phyloP scores from a whole-genome alignment of 2,888 invertebrate species.

The Rhynchonema sp. region DNA sequence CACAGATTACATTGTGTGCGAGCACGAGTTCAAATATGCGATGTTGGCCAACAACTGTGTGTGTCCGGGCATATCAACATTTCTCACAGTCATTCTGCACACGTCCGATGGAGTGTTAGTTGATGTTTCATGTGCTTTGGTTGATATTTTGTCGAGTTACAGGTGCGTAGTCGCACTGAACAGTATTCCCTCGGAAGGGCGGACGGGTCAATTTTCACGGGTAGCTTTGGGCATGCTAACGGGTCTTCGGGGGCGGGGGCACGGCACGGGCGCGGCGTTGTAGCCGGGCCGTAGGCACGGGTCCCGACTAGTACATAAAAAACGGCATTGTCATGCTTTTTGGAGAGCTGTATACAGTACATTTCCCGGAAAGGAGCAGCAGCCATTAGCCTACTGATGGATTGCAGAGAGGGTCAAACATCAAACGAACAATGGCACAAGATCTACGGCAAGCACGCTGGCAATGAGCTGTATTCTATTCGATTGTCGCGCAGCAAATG shows the following conservation, averaged over 20 bases:
- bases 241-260: too few species aligned
- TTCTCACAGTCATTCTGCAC: slow-evolving; percentile 80
- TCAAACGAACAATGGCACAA: slow-evolving; percentile 95
- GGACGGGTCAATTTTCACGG: too few species aligned
- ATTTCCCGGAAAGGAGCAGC: too few species aligned
- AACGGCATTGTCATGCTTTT: too few species aligned
- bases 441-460: slow-evolving; percentile 90
- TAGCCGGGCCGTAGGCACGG: too few species aligned
- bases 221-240: too few species aligned
- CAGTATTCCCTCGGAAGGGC: too few species aligned
- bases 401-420: slow-evolving; percentile 72
- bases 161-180: background rate
- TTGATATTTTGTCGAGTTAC: background rate
- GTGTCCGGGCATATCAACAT: slow-evolving; percentile 85
- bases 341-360: too few species aligned
- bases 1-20: slow-evolving; percentile 81
- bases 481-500: slow-evolving; percentile 71
- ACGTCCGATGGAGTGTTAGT: slow-evolving; percentile 93
- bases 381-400: too few species aligned
- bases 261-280: too few species aligned
- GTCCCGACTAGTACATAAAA: too few species aligned
- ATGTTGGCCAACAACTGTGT: slow-evolving; percentile 92
- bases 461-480: slow-evolving; percentile 97
- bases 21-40: slow-evolving; percentile 96
- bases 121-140: background rate